phyloP scores from a whole-genome alignment of 2,113 vertebrate genomes.

The Vulpes vulpes region DNA sequence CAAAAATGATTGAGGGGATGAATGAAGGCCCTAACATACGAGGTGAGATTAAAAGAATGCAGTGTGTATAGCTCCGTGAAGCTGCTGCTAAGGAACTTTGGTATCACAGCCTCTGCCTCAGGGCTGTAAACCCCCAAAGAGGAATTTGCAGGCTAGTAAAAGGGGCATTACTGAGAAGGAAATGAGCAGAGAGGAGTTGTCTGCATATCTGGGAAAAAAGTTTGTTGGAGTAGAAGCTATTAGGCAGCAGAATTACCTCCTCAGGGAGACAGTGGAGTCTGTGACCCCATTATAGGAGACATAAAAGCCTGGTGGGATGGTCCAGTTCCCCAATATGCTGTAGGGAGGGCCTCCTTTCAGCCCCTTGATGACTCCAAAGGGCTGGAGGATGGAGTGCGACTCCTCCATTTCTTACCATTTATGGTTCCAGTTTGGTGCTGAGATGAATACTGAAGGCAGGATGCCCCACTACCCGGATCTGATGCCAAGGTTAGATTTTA shows the following conservation, averaged over 20 bases:
- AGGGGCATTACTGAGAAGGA: slow-evolving; percentile 74
- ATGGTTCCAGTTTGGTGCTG: slow-evolving; percentile 26
- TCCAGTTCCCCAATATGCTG: slow-evolving; percentile 68
- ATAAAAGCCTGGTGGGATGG: slow-evolving; percentile 63
- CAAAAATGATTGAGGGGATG: slow-evolving; percentile 18
- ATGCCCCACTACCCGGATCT: background rate
- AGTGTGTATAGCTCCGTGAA: background rate
- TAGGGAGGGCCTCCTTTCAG: background rate
- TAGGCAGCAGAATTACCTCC: slow-evolving; percentile 77
- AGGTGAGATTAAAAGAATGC: background rate
- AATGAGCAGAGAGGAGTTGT: slow-evolving; percentile 73
- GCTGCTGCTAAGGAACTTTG: background rate
- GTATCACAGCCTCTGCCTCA: background rate
- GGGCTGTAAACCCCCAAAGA: slow-evolving; percentile 74
- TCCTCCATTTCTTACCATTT: slow-evolving; percentile 55
- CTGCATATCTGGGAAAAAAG: slow-evolving; percentile 77
- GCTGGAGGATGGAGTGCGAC: background rate
- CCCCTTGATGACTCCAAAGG: background rate
- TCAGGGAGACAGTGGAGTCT: slow-evolving; percentile 62
- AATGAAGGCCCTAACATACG: background rate
- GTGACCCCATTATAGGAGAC: slow-evolving; percentile 72
- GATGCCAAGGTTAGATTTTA: slow-evolving; percentile 62
- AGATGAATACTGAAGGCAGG: slow-evolving; percentile 58
- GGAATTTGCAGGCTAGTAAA: slow-evolving; percentile 77
- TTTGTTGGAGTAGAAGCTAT: slow-evolving; percentile 76